Evolutionary conservation across 2,113 vertebrate genomes (phyloP), one percentile per base, ranked within the genome.

Genomic region (Pica pica): DNA sequence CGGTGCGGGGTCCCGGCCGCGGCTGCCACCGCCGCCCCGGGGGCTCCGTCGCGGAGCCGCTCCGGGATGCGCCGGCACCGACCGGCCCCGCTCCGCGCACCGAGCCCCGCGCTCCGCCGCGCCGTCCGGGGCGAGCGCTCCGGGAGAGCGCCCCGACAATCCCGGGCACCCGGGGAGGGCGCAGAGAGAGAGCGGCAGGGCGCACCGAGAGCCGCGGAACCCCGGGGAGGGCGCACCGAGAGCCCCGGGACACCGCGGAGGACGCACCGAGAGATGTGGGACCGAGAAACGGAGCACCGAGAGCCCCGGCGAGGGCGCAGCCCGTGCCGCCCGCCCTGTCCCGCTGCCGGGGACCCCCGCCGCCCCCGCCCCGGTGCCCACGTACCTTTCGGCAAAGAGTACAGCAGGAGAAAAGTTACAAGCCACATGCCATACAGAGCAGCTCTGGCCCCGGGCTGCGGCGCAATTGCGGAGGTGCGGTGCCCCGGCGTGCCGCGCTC

Each of bases 341-440:
- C 73, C 63, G 47, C 73, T 16, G 37, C 63, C 33, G 42, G 46
- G 53, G 46, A 26, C 44, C 31, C 59, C 83, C 52, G 42, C 35
- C 37, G 16, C 67, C 52, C 33, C 70, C 28, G 19, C 15, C 50
- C 24, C 44, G 61, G 16, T 26, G 5, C 53, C 27, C 73, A 78
- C 98, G 87, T 98, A 99, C 99, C 99, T 99, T 98, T 98, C 98
- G 98, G 98, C 97, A 99, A 98, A 98, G 99, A 99, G 99, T 99
- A 99, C 98, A 99, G 99, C 98, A 99, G 99, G 98, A 99, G 98
- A 98, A 99, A 98, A 99, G 99, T 99, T 99, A 99, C 99, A 99
- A 99, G 99, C 99, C 99, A 99, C 99, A 99, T 99, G 98, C 99
- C 99, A 99, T 99, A 98, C 98, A 99, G 98, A 99, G 99, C 98